Base-by-base conservation (phyloP, 2,888 invertebrate species). In the Yponomeuta cagnagella region DNA sequence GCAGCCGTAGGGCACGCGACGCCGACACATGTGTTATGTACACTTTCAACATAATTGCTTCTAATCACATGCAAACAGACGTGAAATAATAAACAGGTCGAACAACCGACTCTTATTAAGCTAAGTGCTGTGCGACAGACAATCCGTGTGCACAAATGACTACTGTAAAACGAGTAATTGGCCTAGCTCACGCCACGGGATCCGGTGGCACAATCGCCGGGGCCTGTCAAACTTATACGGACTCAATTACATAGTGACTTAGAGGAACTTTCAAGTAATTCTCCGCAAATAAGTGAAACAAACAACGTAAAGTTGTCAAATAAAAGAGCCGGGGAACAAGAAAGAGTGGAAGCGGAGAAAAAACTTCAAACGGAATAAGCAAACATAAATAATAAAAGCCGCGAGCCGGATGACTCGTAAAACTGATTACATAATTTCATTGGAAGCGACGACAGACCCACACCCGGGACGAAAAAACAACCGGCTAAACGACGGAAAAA, bases 1-100 rank as follows among this genome's bases (percentile, higher is more conserved):
- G 30, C 65, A 65, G 33, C 31, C 65, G 33, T 31, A 77, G 77
- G 81, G 81, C 82, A 83, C 86, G 71, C 71, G 70, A 86, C 81
- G 79, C 79, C 81, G 75, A 72, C 74, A 87, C 89, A 89, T 85
- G 85, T 89, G 88, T 86, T 88, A 63, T 67, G 66, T 67, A 88
- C 86, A 87, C 88, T 88, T 86, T 87, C 86, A 86, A 87, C 86
- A 80, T 90, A 90, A 90, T 89, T 89, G 86, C 85, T 85, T 86
- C 86, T 89, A 87, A 90, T 89, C 85, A 83, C 83, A 79, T 78
- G 70, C 70, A 70, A 66, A 70, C 66, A 67, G 66, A 67, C 30
- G 30, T 58, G 52, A 67, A 70, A 70, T 67, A 70, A 67, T 67
- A 70, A 66, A 70, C 70, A 66, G 48, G n/a, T 43, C 69, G 43